Evolutionary conservation across 2,888 invertebrate species (phyloP), one percentile per base, ranked within the genome.

Genomic region (Salticus scenicus): DNA sequence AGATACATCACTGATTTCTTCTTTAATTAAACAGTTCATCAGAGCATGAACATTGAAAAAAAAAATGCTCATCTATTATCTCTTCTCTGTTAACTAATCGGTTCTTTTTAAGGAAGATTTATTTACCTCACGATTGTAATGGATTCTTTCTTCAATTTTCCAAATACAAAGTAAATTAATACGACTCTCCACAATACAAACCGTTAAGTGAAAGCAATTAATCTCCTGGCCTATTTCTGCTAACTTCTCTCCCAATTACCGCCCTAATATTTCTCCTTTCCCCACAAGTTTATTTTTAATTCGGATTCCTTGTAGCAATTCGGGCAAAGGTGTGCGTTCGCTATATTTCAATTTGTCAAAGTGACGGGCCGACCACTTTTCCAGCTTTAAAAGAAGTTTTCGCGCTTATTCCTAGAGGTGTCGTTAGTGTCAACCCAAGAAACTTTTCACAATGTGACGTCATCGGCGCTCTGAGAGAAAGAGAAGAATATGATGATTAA

Each of bases 391-490:
- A 83, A 77, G 69, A 73, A 83, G 71, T 73, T 66, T 85, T 87
- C 64, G 69, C 71, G 72, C 72, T 76, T 71, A 85, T 88, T 71
- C 88, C 88, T 57, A 67, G 77, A 71, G 88, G 88, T 76, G 75
- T 88, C 70, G 87, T 85, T 80, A 84, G 81, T 64, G 88, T 77
- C 78, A 88, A 73, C 4, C 83, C 76, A 51, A 77, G 77, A 83
- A 83, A 83, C 83, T 83, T 83, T 83, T 83, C 83, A 83, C 83
- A 77, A 83, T 83, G 83, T 83, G 83, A 83, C 83, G 83, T 83
- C 83, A 83, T 83, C 72, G 37, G 77, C 24, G 57, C 57, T 57
- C 57, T n/a, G 7, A 64, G 51, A 66, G 77, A 27, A 69, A 83
- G 75, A 51, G 77, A 82, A 73, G 83, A 83, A 83, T 83, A 83